Conservation (phyloP, 2,797 vertebrate species). For the Pseudomugil tenellus region DNA sequence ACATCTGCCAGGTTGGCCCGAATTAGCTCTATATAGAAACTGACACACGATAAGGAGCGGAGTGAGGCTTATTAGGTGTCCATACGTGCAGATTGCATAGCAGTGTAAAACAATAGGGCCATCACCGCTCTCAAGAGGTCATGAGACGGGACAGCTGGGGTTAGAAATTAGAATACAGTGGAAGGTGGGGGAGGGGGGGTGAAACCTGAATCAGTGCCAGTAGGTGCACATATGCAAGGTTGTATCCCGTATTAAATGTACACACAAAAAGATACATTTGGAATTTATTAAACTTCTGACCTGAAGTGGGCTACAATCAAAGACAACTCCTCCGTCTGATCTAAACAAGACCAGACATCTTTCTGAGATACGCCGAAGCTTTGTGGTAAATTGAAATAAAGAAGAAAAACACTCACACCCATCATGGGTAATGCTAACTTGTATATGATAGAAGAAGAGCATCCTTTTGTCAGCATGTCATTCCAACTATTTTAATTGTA, state of each 20-base stretch:
- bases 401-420: constrained; percentile 13
- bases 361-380: constrained; percentile 34
- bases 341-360: constrained; percentile 45
- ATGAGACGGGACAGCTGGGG: constrained; percentile 42
- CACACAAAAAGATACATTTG: constrained; percentile 67
- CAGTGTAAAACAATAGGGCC: constrained; percentile 73
- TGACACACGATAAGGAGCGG: constrained; percentile 31
- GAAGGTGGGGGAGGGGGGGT: constrained; percentile 6
- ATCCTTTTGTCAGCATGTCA: constrained; percentile 59
- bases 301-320: constrained; percentile 50
- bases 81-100: constrained; percentile 64
- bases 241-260: constrained; percentile 25
- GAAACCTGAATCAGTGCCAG: constrained; percentile 49
- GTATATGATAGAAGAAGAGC: constrained; percentile 46
- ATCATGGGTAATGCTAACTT: constrained; percentile 60
- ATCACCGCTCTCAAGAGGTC: constrained; percentile 46
- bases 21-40: background rate
- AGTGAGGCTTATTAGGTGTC: constrained; percentile 43
- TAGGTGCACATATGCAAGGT: constrained; percentile 70
- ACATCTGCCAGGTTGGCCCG: constrained; percentile 4
- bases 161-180: constrained; percentile 37
- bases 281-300: constrained; percentile 77
- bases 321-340: constrained; percentile 47
- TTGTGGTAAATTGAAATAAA: constrained; percentile 1
- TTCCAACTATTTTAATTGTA: constrained; percentile 47